A percentile compares a stretch with the other conserved stretches of the same genome.
These are phyloP conservation scores for Cyclargus thomasi DNA, from an alignment of 1,140 invertebrate genomes.

Conservation along the genomic window DNA sequence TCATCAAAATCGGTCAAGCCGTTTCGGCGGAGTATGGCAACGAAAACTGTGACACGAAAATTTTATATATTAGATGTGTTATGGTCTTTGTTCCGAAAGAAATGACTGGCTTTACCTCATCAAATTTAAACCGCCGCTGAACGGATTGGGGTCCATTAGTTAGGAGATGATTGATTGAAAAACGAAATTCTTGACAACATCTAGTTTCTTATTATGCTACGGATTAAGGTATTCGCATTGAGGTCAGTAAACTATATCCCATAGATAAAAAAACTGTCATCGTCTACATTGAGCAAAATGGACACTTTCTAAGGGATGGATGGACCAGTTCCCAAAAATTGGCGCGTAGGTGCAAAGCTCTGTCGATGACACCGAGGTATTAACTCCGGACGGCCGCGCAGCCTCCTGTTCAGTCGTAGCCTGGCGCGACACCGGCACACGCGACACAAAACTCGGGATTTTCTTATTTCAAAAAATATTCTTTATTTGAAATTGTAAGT, in stretches of 20 bases:
- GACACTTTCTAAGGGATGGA: slow-evolving; percentile 10
- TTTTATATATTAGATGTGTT: too few relatives aligned
- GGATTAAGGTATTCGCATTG: not conserved
- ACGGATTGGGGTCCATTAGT: too few relatives aligned
- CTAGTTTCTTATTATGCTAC: too few relatives aligned
- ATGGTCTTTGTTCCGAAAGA: too few relatives aligned
- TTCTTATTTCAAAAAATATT: slow-evolving; percentile 11
- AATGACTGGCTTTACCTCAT: too few relatives aligned
- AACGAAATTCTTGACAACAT: too few relatives aligned
- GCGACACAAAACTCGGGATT: slow-evolving; percentile 25
- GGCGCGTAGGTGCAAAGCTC: slow-evolving; percentile 46
- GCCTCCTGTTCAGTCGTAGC: slow-evolving; percentile 56
- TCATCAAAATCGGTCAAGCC: too few relatives aligned
- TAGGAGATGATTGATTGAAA: too few relatives aligned
- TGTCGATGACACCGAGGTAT: slow-evolving; percentile 58
- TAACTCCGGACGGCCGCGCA: slow-evolving; percentile 54
- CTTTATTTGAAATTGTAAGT: slow-evolving; percentile 18
- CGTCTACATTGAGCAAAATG: not conserved
- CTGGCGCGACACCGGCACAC: slow-evolving; percentile 44
- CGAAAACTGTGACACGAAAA: too few relatives aligned
- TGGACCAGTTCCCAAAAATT: slow-evolving; percentile 29
- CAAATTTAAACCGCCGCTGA: too few relatives aligned
- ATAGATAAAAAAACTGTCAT: not conserved
- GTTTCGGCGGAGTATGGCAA: too few relatives aligned
- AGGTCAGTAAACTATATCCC: not conserved